Percentiles rank a stretch among this genome's conserved stretches.
Conservation (phyloP, 2,888 invertebrate genomes). For the Synanthedon andrenaeformis region DNA sequence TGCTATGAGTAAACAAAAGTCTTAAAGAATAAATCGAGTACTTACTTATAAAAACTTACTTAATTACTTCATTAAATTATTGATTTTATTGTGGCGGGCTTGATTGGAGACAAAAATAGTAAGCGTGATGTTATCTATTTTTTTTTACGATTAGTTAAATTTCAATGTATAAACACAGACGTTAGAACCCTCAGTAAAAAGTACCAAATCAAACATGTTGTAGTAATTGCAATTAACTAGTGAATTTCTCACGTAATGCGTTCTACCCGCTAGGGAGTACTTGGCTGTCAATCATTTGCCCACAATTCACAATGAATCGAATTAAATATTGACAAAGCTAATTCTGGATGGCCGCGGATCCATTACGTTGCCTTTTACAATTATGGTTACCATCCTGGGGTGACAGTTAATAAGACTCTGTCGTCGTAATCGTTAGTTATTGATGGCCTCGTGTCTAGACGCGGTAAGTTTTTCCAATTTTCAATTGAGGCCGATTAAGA, state of each 20-base stretch:
- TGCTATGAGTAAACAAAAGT: too few species aligned
- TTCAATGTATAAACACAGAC: not conserved
- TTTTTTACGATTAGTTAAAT: not conserved
- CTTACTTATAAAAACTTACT: too few species aligned
- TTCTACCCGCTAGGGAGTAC: constrained; percentile 29
- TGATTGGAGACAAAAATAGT: too few species aligned
- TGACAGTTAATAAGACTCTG: constrained; percentile 37
- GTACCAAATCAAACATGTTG: not conserved
- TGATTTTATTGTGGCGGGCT: too few species aligned
- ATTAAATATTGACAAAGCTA: constrained; percentile 66
- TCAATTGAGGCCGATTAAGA: constrained; percentile 54
- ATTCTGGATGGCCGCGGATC: constrained; percentile 55
- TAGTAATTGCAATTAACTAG: constrained; percentile 11
- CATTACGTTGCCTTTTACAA: constrained; percentile 54
- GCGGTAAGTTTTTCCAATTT: constrained; percentile 28
- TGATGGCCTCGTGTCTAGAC: constrained; percentile 51
- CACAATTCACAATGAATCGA: constrained; percentile 40
- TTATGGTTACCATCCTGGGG: constrained; percentile 36
- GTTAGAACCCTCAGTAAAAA: too few species aligned
- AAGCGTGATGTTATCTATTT: not conserved
- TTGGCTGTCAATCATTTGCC: constrained; percentile 54
- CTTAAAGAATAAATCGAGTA: too few species aligned
- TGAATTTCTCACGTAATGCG: constrained; percentile 17
- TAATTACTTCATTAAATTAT: too few species aligned
- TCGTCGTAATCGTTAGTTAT: constrained; percentile 50